Conservation (phyloP, 2,888 invertebrate genomes). For the Tetragonisca angustula region DNA sequence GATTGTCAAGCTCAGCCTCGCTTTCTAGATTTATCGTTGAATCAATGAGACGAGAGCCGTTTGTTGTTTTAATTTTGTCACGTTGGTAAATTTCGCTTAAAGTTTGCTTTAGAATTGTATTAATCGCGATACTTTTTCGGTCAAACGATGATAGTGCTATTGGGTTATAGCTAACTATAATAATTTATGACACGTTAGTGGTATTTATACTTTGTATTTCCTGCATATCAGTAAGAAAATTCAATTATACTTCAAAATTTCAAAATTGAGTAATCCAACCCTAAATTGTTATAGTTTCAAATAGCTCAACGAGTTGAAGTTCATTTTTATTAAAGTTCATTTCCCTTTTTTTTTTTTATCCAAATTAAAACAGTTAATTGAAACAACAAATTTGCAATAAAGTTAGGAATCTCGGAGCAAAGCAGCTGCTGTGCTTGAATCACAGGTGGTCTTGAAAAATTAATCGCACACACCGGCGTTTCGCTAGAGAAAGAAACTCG, state of each 20-base stretch:
- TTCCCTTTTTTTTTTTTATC: too few species aligned
- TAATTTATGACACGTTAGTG: too few species aligned
- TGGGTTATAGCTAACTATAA: too few species aligned
- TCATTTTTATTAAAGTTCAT: too few species aligned
- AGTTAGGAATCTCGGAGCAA: background rate
- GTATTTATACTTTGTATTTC: too few species aligned
- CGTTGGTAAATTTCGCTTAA: background rate
- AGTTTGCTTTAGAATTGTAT: background rate
- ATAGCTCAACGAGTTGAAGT: too few species aligned
- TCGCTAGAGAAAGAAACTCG: slow-evolving; percentile 31
- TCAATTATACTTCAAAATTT: too few species aligned
- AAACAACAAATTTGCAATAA: background rate
- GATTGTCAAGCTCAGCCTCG: slow-evolving; percentile 21
- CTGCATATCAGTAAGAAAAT: too few species aligned
- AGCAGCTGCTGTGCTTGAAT: slow-evolving; percentile 16
- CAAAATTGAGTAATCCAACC: too few species aligned
- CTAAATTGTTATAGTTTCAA: too few species aligned
- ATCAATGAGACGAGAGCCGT: background rate
- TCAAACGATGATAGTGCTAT: too few species aligned
- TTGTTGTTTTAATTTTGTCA: background rate
- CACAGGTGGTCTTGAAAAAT: slow-evolving; percentile 45
- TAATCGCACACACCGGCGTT: slow-evolving; percentile 54
- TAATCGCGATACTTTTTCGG: too few species aligned
- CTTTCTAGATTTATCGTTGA: background rate
- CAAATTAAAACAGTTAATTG: background rate